Evolutionary conservation across 2,797 vertebrate species (phyloP).

Genomic region (Acanthiza pusilla): DNA sequence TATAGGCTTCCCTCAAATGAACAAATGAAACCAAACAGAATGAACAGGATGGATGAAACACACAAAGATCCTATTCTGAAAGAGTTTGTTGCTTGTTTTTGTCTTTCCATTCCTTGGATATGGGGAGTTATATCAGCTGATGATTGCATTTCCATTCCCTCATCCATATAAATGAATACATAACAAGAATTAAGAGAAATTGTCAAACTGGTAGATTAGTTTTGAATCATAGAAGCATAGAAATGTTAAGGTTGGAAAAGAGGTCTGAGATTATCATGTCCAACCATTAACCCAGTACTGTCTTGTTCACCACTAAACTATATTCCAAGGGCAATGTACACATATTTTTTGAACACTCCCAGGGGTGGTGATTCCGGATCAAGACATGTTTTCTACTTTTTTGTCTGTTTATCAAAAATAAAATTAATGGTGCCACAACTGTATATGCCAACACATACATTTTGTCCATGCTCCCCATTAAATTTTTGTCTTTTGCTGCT

Average conservation of each 20-base stretch:
- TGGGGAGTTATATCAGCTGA: background rate
- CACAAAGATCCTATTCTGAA: background rate
- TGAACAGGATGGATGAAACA: background rate
- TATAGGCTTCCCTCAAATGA: background rate
- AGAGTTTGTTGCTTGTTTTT: background rate
- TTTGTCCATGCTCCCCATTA: fast-evolving
- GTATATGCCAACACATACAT: fast-evolving
- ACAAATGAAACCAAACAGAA: background rate
- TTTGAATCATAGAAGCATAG: background rate
- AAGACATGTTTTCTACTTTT: background rate
- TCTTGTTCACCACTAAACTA: background rate
- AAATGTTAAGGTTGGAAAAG: background rate
- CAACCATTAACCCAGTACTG: background rate
- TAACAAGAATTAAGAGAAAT: background rate
- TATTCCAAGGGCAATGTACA: background rate
- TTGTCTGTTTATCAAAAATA: background rate
- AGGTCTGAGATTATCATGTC: background rate
- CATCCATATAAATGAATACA: background rate
- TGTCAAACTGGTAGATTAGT: background rate
- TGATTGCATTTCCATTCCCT: background rate
- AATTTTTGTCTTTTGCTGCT: background rate
- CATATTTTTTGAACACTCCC: background rate
- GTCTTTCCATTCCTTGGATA: background rate
- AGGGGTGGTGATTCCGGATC: background rate
- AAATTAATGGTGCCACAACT: fast-evolving